Conservation (phyloP, 2,113 vertebrate genomes). For the Tetrax tetrax region DNA sequence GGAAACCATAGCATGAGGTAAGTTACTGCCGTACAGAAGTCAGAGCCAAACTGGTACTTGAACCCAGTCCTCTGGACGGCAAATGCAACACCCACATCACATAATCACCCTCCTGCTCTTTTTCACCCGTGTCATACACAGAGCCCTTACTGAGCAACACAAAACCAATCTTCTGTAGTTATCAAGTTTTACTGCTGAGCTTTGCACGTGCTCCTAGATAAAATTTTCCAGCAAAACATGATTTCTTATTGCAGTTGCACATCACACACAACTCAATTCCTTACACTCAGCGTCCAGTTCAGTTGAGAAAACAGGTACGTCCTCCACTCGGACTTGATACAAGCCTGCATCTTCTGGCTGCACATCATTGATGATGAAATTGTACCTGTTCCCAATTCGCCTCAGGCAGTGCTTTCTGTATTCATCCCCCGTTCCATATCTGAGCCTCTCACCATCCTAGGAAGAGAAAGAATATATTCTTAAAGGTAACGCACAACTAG, state of each 20-base stretch:
- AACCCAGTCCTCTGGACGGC: not conserved
- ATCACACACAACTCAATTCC: not conserved
- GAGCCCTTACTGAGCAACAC: not conserved
- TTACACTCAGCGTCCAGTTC: constrained; percentile 77
- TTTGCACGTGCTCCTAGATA: not conserved
- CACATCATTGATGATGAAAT: constrained; percentile 83
- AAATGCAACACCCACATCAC: not conserved
- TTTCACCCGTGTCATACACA: not conserved
- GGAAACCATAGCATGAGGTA: not conserved
- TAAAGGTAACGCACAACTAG: not conserved
- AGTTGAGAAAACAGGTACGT: constrained; percentile 81
- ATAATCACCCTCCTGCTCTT: not conserved
- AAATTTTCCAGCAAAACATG: not conserved
- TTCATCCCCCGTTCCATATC: constrained; percentile 47
- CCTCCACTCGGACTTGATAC: constrained; percentile 88
- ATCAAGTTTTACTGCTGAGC: not conserved
- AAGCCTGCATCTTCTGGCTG: constrained; percentile 84
- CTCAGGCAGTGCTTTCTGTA: constrained; percentile 70
- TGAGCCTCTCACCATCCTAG: constrained; percentile 79
- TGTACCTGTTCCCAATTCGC: constrained; percentile 73
- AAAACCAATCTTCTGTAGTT: not conserved
- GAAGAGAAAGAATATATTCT: not conserved
- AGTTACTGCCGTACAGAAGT: not conserved
- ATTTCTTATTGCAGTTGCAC: not conserved
- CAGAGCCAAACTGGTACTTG: not conserved